phyloP scores from a whole-genome alignment of 2,113 vertebrate species.

The Toxotes jaculatrix region DNA sequence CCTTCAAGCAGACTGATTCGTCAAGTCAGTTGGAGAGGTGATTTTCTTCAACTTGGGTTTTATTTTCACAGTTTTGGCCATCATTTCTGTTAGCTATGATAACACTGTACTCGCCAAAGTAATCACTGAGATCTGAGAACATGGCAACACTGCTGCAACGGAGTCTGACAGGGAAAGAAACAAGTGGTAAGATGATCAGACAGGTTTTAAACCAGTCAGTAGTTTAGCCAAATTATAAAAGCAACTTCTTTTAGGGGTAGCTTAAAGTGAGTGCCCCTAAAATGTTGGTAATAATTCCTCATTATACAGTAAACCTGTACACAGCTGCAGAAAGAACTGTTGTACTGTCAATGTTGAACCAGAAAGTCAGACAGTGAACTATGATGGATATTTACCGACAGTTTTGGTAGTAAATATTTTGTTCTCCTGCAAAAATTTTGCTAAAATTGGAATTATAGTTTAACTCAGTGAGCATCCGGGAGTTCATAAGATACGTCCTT shows the following conservation, averaged over 20 bases:
- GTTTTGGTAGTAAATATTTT: neutral
- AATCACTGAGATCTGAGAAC: constrained; percentile 3
- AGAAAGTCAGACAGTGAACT: too few species aligned
- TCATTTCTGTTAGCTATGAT: neutral
- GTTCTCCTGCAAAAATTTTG: neutral
- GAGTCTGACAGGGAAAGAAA: neutral
- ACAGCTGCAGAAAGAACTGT: neutral
- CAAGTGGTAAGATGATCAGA: neutral
- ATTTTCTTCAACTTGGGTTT: neutral
- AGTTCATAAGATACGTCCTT: too few species aligned
- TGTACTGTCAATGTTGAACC: neutral
- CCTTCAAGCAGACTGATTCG: constrained; percentile 45
- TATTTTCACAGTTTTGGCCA: neutral
- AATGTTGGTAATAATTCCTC: neutral
- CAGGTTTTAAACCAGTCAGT: neutral
- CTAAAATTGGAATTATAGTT: neutral
- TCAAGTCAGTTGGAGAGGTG: neutral
- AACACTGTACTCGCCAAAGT: neutral
- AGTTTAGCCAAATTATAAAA: neutral
- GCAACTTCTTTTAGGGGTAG: neutral
- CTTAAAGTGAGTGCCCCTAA: neutral
- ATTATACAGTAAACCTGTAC: neutral
- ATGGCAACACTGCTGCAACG: neutral
- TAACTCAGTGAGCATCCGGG: neutral
- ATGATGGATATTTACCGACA: neutral